Conservation (phyloP, 2,888 invertebrate genomes). For the Halictus quadricinctus region DNA sequence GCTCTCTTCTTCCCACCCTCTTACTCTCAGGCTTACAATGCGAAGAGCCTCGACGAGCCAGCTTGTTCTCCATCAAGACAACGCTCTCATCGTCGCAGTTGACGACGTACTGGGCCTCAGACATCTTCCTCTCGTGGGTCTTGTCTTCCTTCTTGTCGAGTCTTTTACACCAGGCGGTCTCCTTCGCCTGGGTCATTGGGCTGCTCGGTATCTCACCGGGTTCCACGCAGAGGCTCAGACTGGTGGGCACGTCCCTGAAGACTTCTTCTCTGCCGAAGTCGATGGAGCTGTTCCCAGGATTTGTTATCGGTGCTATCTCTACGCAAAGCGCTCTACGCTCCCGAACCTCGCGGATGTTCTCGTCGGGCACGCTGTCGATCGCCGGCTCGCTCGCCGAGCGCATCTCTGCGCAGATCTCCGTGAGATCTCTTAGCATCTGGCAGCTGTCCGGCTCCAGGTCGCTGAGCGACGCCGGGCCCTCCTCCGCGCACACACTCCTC, state of each 20-base stretch:
- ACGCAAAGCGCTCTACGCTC: constrained; percentile 76
- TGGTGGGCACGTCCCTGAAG: constrained; percentile 78
- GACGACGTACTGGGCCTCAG: constrained; percentile 78
- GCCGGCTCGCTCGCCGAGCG: constrained; percentile 78
- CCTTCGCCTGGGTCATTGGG: constrained; percentile 78
- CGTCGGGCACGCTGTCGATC: constrained; percentile 78
- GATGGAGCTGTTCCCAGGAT: constrained; percentile 64
- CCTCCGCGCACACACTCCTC: constrained; percentile 79
- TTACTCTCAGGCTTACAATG: constrained; percentile 36
- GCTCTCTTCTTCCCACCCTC: background rate
- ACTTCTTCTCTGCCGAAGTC: constrained; percentile 78
- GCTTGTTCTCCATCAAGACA: constrained; percentile 75
- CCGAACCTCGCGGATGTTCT: constrained; percentile 77
- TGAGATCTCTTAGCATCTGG: constrained; percentile 76
- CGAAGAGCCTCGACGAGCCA: background rate
- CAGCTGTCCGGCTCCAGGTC: constrained; percentile 75
- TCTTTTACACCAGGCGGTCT: constrained; percentile 72
- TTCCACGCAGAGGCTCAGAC: constrained; percentile 78
- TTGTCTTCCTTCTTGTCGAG: constrained; percentile 43
- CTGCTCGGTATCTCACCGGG: constrained; percentile 80
- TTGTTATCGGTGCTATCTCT: constrained; percentile 70
- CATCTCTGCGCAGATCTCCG: constrained; percentile 81
- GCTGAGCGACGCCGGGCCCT: constrained; percentile 78
- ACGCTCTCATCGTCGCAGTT: constrained; percentile 78
- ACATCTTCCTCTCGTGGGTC: constrained; percentile 66